These are phyloP conservation scores for Misgurnus anguillicaudatus DNA, from an alignment of 2,113 vertebrate genomes.

Conservation along the genomic window DNA sequence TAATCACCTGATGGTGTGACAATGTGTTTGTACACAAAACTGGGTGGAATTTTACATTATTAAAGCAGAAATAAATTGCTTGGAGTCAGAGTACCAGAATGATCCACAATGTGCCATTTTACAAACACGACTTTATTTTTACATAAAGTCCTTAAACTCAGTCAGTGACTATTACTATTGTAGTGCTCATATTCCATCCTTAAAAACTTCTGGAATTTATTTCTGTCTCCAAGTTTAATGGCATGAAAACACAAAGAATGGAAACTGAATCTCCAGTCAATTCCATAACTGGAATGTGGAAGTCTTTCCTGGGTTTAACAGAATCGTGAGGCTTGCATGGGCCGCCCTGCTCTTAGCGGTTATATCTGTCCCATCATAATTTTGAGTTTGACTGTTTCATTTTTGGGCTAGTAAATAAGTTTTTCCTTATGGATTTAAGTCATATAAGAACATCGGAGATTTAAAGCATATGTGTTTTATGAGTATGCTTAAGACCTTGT, in stretches of 20 bases:
- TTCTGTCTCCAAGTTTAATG: constrained; percentile 41
- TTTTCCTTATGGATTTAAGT: constrained; percentile 10
- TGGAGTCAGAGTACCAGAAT: neutral
- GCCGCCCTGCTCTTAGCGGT: neutral
- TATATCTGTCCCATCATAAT: constrained; percentile 28
- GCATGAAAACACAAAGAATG: constrained; percentile 38
- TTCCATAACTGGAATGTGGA: constrained; percentile 39
- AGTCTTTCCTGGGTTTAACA: constrained; percentile 18
- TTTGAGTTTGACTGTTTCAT: constrained; percentile 9
- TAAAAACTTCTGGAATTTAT: constrained; percentile 42
- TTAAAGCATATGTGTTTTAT: constrained; percentile 9
- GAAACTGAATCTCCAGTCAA: constrained; percentile 43
- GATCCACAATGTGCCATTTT: neutral
- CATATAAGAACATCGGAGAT: neutral
- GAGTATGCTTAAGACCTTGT: neutral
- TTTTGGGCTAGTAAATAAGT: constrained; percentile 19
- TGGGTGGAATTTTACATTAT: neutral
- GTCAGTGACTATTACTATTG: constrained; percentile 30
- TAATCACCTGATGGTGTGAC: neutral
- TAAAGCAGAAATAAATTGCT: neutral
- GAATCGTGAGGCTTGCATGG: constrained; percentile 9
- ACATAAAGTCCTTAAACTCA: constrained; percentile 36
- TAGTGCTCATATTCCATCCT: constrained; percentile 37
- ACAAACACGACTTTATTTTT: constrained; percentile 33
- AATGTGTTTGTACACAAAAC: neutral